Base-by-base conservation (phyloP, 2,797 vertebrate genomes). In the Acrocephalus scirpaceus region DNA sequence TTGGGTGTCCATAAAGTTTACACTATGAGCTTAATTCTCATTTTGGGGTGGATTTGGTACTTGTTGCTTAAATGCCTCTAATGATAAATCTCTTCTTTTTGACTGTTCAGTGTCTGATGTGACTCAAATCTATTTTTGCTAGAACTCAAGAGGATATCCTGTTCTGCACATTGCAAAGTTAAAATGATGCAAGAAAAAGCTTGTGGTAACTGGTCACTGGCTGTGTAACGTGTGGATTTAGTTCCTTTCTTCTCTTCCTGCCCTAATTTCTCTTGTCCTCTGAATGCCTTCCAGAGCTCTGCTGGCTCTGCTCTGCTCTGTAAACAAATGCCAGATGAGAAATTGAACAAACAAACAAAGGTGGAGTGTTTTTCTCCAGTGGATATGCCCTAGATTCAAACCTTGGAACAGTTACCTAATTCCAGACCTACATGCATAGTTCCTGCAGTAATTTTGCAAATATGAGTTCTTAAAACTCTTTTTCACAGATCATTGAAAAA, bases 401-500 rank as follows among this genome's bases (percentile, higher is more conserved):
- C 50, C 69, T 78, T 44, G 34, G 10, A 64, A 65, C 44, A 44
- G 25, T 64, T 76, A 47, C 3, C 16, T 53, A 48, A 58, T 88
- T 75, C n/a, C 56, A 87, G 34, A 85, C 32, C 11, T 38, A 10
- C 2, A 2, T 34, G 25, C 32, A 14, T 20, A 19, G 20, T 38
- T 75, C 16, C 38, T 84, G 56, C 75, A 92, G 34, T 50, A 10
- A 47, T 60, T 86, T 87, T 80, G 70, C 51, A 80, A 86, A 79
- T 21, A 27, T 1, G 6, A 66, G 34, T 51, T 94, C 40, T 82
- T 74, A 30, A 84, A 34, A 81, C 56, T 96, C 86, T 97, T 93
- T 72, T 65, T 79, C 78, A 87, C 96, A 99, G 99, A 99, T 99
- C 75, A 98, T 99, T 54, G 99, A 99, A 96, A 99, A 99, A 97